Evolutionary conservation across 1,140 invertebrate genomes (phyloP), one percentile per base, ranked within the genome.

Genomic region (fruit fly (Drosophila melanogaster)): DNA sequence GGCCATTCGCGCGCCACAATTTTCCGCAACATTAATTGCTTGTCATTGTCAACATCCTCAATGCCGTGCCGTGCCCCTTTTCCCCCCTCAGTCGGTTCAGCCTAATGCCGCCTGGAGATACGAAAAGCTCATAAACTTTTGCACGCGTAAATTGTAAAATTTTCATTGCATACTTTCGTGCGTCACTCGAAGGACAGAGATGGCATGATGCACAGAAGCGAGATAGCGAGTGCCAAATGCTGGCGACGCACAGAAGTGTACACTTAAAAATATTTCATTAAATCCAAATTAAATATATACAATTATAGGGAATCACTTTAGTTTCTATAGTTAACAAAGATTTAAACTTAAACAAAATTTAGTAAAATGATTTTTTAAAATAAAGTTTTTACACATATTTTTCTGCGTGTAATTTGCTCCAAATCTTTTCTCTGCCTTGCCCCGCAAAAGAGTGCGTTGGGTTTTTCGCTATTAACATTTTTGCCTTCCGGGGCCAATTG

Each of bases 111-210:
- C 79, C 79, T 73, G 49, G 43, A 81, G 79, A 76, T 66, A 53
- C 59, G 54, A 62, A 62, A 62, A 69, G 79, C 79, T 83, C 79
- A 81, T 81, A 83, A 81, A 81, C 44, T 81, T 81, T 83, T 77
- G 67, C 79, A 81, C 79, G 79, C 79, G 79, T 81, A 83, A 83
- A 81, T 83, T 81, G 79, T 83, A 83, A 81, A 81, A 81, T 81
- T 81, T 81, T 81, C 74, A 81, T 81, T 81, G 79, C 79, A 78
- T 81, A 83, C 79, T 81, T 81, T 83, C 30, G 69, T 83, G 79
- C 79, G 79, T 64, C 74, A 54, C 35, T 43, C 61, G 40, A 56
- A 64, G 40, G 66, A 55, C n/a, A n/a, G 7, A 30, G 49, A 69
- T 15, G 24, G 17, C 4, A n/a, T 0, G 17, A 50, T 24, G 17